Base-by-base conservation (phyloP, 2,113 vertebrate genomes). In the Brachionichthys hirsutus region DNA sequence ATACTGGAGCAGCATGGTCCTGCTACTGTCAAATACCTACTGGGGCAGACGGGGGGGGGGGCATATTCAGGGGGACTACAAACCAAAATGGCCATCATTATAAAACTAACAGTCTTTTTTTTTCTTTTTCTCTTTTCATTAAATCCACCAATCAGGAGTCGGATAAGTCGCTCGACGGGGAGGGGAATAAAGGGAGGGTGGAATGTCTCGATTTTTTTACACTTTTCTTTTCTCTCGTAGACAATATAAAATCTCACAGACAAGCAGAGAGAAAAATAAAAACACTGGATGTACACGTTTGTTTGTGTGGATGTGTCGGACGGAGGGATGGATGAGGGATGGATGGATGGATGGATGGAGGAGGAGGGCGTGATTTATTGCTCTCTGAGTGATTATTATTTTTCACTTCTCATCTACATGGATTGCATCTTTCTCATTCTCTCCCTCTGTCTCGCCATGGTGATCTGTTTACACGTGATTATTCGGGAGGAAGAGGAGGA, bases 161-260 rank as follows among this genome's bases (percentile, higher is more conserved):
- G 57, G 72, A 12, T 71, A 62, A 54, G 52, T 64, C 8, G 36
- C 36, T 38, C 64, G 54, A 67, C 77, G 84, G 86, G 69, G 77
- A 17, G 60, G 40, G 36, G 30, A 40, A 35, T 11, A 24, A 12
- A 1, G 13, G 3, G 18, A 45, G 14, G 45, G 54, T 59, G 84
- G 87, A 78, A 81, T 78, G 85, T 85, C 63, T 84, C 46, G 7
- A 47, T 73, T 76, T 73, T 30, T 70, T 50, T 67, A 41, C 70
- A 3, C 67, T 80, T 75, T 72, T 69, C 70, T 88, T 78, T 79
- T 79, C 65, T 85, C 68, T 81, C 50, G 54, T 82, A 82, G 85
- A 91, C 84, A 78, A 90, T 89, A 90, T 86, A 91, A 90, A 91
- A 91, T 89, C 75, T 90, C 80, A 91, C 89, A 85, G 82, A 92